These are phyloP conservation scores for Gymnocephalus cernua DNA, from an alignment of 2,113 vertebrate species.

Conservation along the genomic window DNA sequence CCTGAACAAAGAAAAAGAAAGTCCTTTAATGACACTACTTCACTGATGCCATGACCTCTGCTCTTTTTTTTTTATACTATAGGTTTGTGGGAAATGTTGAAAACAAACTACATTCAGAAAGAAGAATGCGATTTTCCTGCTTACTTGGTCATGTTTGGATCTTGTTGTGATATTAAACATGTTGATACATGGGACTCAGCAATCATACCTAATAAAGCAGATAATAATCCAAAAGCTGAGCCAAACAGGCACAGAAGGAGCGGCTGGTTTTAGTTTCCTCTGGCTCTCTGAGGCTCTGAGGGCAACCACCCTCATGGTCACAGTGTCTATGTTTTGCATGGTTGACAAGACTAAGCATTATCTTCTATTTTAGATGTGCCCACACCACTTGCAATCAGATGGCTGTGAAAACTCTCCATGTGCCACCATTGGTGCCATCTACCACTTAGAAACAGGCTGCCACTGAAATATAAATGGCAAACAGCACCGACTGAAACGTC, in stretches of 20 bases:
- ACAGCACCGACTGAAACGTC: constrained; percentile 65
- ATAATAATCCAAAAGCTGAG: constrained; percentile 66
- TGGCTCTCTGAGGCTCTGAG: constrained; percentile 43
- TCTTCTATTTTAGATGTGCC: constrained; percentile 73
- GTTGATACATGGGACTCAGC: constrained; percentile 49
- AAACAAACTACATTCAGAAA: constrained; percentile 11
- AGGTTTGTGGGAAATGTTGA: constrained; percentile 51
- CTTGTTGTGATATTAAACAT: constrained; percentile 46
- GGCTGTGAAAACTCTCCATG: constrained; percentile 58
- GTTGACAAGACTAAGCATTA: constrained; percentile 68
- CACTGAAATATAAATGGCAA: constrained; percentile 59
- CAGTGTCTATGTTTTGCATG: constrained; percentile 64
- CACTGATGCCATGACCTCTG: constrained; percentile 63
- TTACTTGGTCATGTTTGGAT: constrained; percentile 25
- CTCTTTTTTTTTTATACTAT: constrained; percentile 41
- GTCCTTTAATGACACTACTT: constrained; percentile 61
- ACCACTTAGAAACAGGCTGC: constrained; percentile 48
- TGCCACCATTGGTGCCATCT: constrained; percentile 65
- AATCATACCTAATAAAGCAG: constrained; percentile 65
- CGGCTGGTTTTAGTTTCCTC: constrained; percentile 45
- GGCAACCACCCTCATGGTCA: constrained; percentile 53
- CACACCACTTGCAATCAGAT: constrained; percentile 66
- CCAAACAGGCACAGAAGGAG: constrained; percentile 56
- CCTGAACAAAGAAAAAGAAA: constrained; percentile 63
- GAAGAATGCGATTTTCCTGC: not conserved